Percentiles rank a stretch among this genome's conserved stretches.
phyloP scores from a whole-genome alignment of 2,113 vertebrate genomes.

The Dissostichus mawsoni region DNA sequence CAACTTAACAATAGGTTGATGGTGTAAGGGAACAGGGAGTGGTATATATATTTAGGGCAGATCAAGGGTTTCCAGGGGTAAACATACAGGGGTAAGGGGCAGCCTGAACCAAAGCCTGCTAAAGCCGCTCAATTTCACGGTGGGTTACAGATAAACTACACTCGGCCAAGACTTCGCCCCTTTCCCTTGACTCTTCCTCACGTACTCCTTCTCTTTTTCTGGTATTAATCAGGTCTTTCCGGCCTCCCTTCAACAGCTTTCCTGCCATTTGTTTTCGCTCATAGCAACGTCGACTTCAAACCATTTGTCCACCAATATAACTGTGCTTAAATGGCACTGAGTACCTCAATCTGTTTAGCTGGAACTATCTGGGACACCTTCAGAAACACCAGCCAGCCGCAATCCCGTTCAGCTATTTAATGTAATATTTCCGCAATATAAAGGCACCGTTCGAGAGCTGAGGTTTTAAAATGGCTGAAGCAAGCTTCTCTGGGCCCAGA shows the following conservation, averaged over 20 bases:
- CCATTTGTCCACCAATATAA: slow-evolving; percentile 58
- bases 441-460: slow-evolving; percentile 78
- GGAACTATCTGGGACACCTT: slow-evolving; percentile 77
- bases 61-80: slow-evolving; percentile 57
- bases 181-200: slow-evolving; percentile 57
- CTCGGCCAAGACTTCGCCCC: slow-evolving; percentile 74
- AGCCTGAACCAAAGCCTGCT: slow-evolving; percentile 74
- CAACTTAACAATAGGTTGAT: background rate
- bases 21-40: slow-evolving; percentile 1
- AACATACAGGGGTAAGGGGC: slow-evolving; percentile 62
- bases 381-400: slow-evolving; percentile 66
- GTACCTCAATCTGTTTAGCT: slow-evolving; percentile 54
- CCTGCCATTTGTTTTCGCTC: slow-evolving; percentile 77
- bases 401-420: slow-evolving; percentile 81
- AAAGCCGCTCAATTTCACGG: slow-evolving; percentile 84
- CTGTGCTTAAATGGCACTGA: slow-evolving; percentile 38
- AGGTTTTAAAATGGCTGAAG: slow-evolving; percentile 84
- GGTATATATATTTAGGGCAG: slow-evolving; percentile 26
- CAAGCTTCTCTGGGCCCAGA: slow-evolving; percentile 80
- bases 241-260: slow-evolving; percentile 63
- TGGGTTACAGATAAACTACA: slow-evolving; percentile 83
- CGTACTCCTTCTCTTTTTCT: slow-evolving; percentile 62
- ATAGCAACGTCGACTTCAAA: slow-evolving; percentile 68
- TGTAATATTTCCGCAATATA: slow-evolving; percentile 88
- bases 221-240: slow-evolving; percentile 83